Percentiles rank a stretch among this genome's conserved stretches.
Evolutionary conservation across 2,797 vertebrate species (phyloP).

Genomic region (Tauraco hartlaubi): DNA sequence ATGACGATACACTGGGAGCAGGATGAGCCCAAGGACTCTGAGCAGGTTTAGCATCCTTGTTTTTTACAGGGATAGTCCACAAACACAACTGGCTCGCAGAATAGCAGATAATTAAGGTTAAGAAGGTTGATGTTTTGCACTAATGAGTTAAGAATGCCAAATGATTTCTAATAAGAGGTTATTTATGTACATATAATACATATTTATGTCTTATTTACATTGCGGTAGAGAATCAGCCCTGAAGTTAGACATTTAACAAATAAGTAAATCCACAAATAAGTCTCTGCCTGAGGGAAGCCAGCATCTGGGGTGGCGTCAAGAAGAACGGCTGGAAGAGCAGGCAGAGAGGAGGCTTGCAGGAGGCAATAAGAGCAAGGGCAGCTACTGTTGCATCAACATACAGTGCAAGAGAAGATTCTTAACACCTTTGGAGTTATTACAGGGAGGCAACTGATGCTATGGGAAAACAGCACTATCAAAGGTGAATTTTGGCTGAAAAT

Average conservation of each 20-base stretch:
- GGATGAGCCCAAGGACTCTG: not conserved
- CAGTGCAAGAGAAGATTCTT: not conserved
- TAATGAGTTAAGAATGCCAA: conserved; percentile 25
- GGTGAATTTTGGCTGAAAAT: conserved; percentile 7
- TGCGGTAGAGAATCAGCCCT: not conserved
- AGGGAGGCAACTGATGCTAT: not conserved
- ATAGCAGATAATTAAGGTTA: not conserved
- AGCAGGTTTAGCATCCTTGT: not conserved
- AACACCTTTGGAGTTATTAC: not conserved
- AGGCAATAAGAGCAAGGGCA: not conserved
- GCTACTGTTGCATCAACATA: not conserved
- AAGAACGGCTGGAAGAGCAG: not conserved
- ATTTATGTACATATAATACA: conserved; percentile 4
- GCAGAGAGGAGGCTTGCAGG: not conserved
- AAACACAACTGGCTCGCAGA: not conserved
- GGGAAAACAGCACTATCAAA: not conserved
- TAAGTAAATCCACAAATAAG: not conserved
- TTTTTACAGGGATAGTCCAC: not conserved
- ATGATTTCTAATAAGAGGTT: not conserved
- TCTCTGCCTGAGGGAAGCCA: not conserved
- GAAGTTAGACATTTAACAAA: conserved; percentile 4
- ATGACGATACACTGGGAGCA: not conserved
- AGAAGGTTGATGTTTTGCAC: not conserved
- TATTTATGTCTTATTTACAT: conserved; percentile 12
- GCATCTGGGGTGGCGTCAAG: not conserved